A percentile compares a stretch with the other conserved stretches of the same genome.
Evolutionary conservation across 2,888 invertebrate species (phyloP).

Genomic region (Tipula confusa): DNA sequence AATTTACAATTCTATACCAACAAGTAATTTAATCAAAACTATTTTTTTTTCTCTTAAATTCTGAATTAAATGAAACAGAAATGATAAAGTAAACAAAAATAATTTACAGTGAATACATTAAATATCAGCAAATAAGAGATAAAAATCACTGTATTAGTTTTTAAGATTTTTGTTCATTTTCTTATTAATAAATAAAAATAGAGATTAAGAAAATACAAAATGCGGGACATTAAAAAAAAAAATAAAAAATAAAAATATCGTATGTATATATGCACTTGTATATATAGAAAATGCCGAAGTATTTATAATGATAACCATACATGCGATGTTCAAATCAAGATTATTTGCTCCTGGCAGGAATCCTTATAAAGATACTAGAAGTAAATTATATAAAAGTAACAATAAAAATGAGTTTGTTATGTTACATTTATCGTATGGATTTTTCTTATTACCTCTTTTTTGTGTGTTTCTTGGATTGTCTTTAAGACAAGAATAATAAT

Average conservation of each 20-base stretch:
- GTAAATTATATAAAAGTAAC: conserved; percentile 20
- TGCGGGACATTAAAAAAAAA: not conserved
- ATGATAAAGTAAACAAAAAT: not conserved
- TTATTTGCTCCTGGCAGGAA: conserved; percentile 25
- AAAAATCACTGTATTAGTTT: not conserved
- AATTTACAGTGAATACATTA: not conserved
- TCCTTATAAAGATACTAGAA: conserved; percentile 25
- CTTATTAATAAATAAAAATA: conserved; percentile 12
- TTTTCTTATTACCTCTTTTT: conserved; percentile 21
- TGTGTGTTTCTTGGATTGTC: conserved; percentile 12
- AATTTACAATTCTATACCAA: no score
- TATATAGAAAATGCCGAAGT: not conserved
- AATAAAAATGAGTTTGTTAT: conserved; percentile 25
- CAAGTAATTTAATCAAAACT: not conserved
- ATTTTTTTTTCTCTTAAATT: not conserved
- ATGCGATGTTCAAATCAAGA: conserved; percentile 25
- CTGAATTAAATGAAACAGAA: not conserved
- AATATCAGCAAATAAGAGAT: not conserved
- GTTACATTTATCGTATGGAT: conserved; percentile 25
- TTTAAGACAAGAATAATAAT: conserved; percentile 20
- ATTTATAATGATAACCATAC: conserved; percentile 25
- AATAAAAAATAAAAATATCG: not conserved
- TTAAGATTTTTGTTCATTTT: not conserved
- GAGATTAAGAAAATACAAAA: conserved; percentile 25
- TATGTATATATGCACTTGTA: not conserved